phyloP scores from a whole-genome alignment of 2,888 invertebrate species.

The Eupeodes luniger region DNA sequence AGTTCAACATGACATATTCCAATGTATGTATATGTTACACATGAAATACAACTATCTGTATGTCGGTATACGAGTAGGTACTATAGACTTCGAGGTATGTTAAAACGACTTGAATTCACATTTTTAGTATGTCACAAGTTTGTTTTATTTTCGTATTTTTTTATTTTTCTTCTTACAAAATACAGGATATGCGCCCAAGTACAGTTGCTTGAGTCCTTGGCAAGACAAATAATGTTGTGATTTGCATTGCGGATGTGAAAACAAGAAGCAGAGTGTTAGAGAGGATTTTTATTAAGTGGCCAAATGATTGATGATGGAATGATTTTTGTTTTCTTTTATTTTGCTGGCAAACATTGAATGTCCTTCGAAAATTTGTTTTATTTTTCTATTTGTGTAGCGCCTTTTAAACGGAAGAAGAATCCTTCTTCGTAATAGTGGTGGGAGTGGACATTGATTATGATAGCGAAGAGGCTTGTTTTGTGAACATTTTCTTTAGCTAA shows the following conservation, averaged over 20 bases:
- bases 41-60: not conserved
- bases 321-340: not conserved
- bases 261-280: slow-evolving; percentile 54
- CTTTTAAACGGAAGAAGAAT: slow-evolving; percentile 2
- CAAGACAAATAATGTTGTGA: slow-evolving; percentile 69
- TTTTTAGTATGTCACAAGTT: slow-evolving; percentile 29
- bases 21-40: slow-evolving; percentile 9
- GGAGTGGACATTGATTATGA: slow-evolving; percentile 28
- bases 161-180: slow-evolving; percentile 33
- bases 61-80: not conserved
- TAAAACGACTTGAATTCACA: slow-evolving; percentile 39
- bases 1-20: slow-evolving; percentile 60
- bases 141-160: not conserved
- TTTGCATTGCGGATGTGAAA: slow-evolving; percentile 71
- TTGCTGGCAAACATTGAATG: not conserved
- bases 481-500: not conserved
- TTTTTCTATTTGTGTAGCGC: not conserved
- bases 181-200: slow-evolving; percentile 46
- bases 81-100: not conserved
- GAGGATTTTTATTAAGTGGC: slow-evolving; percentile 67
- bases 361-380: not conserved
- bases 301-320: slow-evolving; percentile 63
- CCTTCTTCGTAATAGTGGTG: not conserved
- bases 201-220: slow-evolving; percentile 56
- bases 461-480: not conserved